Percentiles rank a stretch among this genome's conserved stretches.
Evolutionary conservation across 2,113 vertebrate genomes (phyloP).

Genomic region (Saccopteryx bilineata): DNA sequence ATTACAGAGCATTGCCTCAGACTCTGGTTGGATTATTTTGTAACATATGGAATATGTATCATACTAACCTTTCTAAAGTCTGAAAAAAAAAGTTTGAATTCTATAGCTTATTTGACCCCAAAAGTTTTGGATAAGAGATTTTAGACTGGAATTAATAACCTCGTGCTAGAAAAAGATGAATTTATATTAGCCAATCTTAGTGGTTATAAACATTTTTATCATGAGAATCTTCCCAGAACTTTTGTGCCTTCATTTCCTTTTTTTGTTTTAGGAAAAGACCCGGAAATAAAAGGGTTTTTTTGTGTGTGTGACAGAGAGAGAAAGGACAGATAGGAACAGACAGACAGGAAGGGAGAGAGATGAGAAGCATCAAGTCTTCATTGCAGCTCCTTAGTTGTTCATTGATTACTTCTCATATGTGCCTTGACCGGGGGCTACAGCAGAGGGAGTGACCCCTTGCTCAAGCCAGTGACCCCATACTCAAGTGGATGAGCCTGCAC

Average conservation of each 20-base stretch:
- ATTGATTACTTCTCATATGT: too few species aligned
- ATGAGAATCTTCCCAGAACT: not conserved
- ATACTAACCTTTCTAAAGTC: not conserved
- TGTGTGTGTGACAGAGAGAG: too few species aligned
- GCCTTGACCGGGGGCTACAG: too few species aligned
- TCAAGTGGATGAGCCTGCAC: too few species aligned
- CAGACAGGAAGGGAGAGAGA: too few species aligned
- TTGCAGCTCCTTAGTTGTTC: too few species aligned
- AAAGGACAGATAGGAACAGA: too few species aligned
- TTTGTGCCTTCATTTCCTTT: not conserved
- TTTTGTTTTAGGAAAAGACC: not conserved
- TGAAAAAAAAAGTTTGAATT: not conserved
- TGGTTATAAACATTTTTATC: slow-evolving; percentile 1
- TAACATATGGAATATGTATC: not conserved
- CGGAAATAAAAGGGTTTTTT: not conserved
- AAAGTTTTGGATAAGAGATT: not conserved
- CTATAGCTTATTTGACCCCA: not conserved
- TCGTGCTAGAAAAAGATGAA: not conserved
- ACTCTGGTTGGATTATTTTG: not conserved
- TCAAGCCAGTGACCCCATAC: too few species aligned
- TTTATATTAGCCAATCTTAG: not conserved
- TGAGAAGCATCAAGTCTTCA: too few species aligned
- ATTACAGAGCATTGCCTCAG: not conserved
- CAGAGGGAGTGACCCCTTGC: too few species aligned
- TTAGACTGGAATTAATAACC: not conserved